Evolutionary conservation across 92 coral and sea anemone species (phyloP).

Genomic region (Porites rus): DNA sequence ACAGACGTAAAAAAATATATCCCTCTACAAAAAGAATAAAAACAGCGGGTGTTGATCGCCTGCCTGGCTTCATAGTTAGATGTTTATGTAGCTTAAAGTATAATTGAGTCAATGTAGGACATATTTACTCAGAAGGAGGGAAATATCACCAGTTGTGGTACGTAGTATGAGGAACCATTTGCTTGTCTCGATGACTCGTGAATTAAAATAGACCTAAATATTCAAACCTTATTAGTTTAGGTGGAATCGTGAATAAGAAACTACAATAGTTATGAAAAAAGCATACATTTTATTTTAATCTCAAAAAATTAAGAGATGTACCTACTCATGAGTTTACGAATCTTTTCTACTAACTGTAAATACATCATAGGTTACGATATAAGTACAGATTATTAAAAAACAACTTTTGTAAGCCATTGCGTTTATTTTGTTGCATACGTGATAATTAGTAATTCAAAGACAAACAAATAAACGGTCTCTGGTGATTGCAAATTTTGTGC

Average conservation of each 20-base stretch:
- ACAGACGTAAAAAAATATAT: neutral
- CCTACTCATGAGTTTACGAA: slow-evolving; percentile 40
- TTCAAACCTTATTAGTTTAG: slow-evolving; percentile 43
- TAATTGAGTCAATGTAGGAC: neutral
- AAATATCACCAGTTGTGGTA: slow-evolving; percentile 3
- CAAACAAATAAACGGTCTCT: no score
- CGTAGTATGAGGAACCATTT: slow-evolving; percentile 3
- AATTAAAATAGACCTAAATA: slow-evolving; percentile 19
- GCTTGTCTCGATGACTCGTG: slow-evolving; percentile 11
- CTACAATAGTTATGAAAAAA: slow-evolving; percentile 24
- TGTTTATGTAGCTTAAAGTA: neutral
- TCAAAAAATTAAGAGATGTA: slow-evolving; percentile 45
- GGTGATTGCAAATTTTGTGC: no score
- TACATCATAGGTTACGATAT: slow-evolving; percentile 26
- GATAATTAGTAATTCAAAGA: neutral
- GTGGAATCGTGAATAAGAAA: slow-evolving; percentile 15
- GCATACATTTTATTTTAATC: slow-evolving; percentile 55
- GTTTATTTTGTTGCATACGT: neutral
- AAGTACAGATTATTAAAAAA: slow-evolving; percentile 55
- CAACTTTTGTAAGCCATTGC: slow-evolving; percentile 9
- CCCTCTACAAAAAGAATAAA: neutral
- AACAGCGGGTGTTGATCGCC: neutral
- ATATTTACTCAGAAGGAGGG: neutral
- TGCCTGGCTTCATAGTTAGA: neutral
- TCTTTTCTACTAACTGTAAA: slow-evolving; percentile 51